Evolutionary conservation across 2,113 vertebrate species (phyloP), one percentile per base, ranked within the genome.

Genomic region (Mesocricetus auratus): DNA sequence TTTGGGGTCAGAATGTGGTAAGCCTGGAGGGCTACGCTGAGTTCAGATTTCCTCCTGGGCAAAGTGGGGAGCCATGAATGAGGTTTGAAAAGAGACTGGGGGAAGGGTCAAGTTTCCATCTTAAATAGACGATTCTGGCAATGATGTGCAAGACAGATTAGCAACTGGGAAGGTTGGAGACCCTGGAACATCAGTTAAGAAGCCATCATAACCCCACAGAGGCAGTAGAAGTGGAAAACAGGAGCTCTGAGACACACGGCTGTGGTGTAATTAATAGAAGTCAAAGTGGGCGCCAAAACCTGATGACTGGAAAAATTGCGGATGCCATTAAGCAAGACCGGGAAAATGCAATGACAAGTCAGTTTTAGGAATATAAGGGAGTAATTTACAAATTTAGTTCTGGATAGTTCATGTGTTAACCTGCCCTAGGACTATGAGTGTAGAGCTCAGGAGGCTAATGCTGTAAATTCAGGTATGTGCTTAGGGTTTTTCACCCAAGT

Each of bases 131-230:
- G 89, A 96, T 94, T 94, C 96, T 96, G 91, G 93, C 95, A 93
- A 47, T 1, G 31, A 42, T 64, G 36, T 94, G 91, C 68, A 94
- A 90, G 78, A 66, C 21, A 94, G 94, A 96, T 93, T 58, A 96
- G 93, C 9, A 91, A 29, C 66, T 93, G 86, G 81, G 86, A 69
- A 95, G 69, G 45, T 4, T 93, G 89, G 88, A 93, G 88, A 94
- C 96, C 56, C 95, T 97, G 97, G 82, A 94, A 95, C 89, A 95
- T 97, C 62, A 95, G 86, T 97, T 95, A 95, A 85, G 66, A 85
- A 74, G 58, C 60, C 88, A 56, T 90, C 91, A 91, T 71, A 94
- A 94, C 92, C 87, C 95, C 94, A 81, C 56, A 75, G 93, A 88
- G 92, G 50, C 75, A 83, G 19, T 93, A 50, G 79, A 94, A 87